These are phyloP conservation scores for Edolisoma coerulescens DNA, from an alignment of 2,113 vertebrate species.

Conservation along the genomic window DNA sequence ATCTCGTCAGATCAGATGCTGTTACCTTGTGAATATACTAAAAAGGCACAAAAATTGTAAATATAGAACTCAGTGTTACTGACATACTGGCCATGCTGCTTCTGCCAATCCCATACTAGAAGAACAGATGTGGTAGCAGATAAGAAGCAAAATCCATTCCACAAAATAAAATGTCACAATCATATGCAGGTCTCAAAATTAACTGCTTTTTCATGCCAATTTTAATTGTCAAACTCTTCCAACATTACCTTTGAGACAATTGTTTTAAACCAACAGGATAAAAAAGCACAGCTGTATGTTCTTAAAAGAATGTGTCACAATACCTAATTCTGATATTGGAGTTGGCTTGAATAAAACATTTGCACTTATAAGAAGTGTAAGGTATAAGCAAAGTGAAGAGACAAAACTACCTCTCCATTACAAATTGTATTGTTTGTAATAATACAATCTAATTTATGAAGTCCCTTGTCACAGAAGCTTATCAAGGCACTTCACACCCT, in stretches of 20 bases:
- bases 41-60: not conserved
- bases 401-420: not conserved
- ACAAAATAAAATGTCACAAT: not conserved
- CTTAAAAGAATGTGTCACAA: not conserved
- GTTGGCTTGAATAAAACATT: not conserved
- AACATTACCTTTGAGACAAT: not conserved
- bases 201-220: conserved; percentile 16
- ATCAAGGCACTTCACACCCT: not conserved
- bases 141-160: not conserved
- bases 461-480: not conserved
- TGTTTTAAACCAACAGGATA: not conserved
- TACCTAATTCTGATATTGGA: not conserved
- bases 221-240: conserved; percentile 20
- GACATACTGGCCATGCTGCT: not conserved
- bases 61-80: not conserved
- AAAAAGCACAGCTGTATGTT: not conserved
- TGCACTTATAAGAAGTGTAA: not conserved
- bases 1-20: not conserved
- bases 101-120: not conserved
- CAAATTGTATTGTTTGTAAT: not conserved
- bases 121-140: not conserved
- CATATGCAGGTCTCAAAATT: not conserved
- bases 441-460: conserved; percentile 17
- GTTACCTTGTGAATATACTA: not conserved
- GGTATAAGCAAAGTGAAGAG: not conserved